Base-by-base conservation (phyloP, 2,888 invertebrate genomes). In the Ernsta delagoae region DNA sequence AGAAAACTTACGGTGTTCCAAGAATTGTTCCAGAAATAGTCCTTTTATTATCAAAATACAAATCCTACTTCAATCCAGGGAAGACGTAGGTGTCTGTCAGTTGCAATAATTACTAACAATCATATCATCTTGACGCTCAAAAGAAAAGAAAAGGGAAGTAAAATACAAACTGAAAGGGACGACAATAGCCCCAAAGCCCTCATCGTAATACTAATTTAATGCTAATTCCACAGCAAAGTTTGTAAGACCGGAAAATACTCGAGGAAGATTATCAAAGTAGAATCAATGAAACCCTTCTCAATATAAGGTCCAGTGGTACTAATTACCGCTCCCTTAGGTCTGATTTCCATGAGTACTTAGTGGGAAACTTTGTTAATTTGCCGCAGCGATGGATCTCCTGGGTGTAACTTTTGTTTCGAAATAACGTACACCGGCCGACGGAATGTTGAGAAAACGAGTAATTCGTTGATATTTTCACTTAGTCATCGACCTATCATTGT, bases 321-420 rank as follows among this genome's bases (percentile, higher is more conserved):
- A 80, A 80, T 78, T 75, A 78, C 75, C 73, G 66, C 60, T 74
- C 78, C 75, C 76, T 60, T 45, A 64, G 72, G 75, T 70, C 74
- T 75, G 70, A 75, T 72, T 76, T 73, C 70, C 71, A 71, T 71
- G 74, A 74, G 73, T 73, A 72, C 75, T 75, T 48, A 6, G 12
- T 48, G 72, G 69, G 71, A 63, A 78, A 80, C 76, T 79, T 79
- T 75, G 70, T 75, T 75, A 74, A 75, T 75, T 75, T 75, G 74
- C 73, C 71, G 70, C 72, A 66, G 71, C 70, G 70, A 75, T 73
- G 72, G 71, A 71, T 76, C 78, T 76, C 76, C 64, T 73, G 70
- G 77, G 73, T 36, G 70, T 67, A 73, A 75, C 75, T 78, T 74
- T 76, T 78, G 75, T 75, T 76, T 70, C 73, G 73, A 75, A 77